These are phyloP conservation scores for Pachyramphus minor DNA, from an alignment of 2,113 vertebrate species.

Conservation along the genomic window DNA sequence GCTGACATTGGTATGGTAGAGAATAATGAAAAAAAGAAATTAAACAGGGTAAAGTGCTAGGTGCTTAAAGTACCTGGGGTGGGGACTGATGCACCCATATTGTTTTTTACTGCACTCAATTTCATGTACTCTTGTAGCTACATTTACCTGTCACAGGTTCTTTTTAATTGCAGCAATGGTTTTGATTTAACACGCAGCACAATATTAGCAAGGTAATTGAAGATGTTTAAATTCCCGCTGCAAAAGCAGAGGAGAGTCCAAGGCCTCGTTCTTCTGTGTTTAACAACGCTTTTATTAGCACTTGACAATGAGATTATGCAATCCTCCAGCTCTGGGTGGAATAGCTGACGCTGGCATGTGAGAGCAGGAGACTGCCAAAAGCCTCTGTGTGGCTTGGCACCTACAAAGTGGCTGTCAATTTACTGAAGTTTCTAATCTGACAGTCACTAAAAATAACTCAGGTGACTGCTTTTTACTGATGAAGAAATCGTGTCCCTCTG, in stretches of 20 bases:
- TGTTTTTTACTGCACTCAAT: background rate
- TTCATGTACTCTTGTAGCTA: background rate
- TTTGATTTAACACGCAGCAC: background rate
- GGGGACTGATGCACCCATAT: background rate
- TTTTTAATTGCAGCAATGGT: background rate
- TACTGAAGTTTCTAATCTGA: constrained; percentile 6
- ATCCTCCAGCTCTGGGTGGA: background rate
- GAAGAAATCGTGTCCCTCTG: background rate
- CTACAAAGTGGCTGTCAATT: constrained; percentile 11
- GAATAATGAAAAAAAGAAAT: background rate
- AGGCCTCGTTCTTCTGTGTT: background rate
- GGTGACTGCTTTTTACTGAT: background rate
- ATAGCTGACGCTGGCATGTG: background rate
- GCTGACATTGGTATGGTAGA: background rate
- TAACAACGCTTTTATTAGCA: constrained; percentile 11
- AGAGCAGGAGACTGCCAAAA: constrained; percentile 7
- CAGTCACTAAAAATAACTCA: constrained; percentile 38
- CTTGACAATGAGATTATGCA: background rate
- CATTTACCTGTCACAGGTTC: background rate
- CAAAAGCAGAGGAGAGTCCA: background rate
- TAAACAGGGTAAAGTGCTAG: background rate
- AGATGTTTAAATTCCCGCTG: background rate
- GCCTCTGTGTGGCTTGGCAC: background rate
- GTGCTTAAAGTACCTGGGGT: background rate
- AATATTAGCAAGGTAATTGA: background rate